These are phyloP conservation scores for Drosophila ustulata DNA, from an alignment of 2,888 invertebrate species.

Conservation along the genomic window DNA sequence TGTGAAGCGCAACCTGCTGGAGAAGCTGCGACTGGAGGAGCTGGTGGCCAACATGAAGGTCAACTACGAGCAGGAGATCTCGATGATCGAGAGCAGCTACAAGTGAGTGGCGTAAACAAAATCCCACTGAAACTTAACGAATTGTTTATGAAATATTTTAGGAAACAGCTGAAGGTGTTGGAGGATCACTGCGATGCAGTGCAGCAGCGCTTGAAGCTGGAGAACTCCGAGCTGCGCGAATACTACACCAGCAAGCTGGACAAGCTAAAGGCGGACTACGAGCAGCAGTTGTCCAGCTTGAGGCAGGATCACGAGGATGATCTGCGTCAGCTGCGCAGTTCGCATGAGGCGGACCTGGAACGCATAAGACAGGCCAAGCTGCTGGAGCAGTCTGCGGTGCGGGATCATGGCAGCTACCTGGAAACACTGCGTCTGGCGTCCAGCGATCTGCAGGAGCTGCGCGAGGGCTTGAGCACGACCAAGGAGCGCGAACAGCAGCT, in stretches of 20 bases:
- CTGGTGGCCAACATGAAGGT: conserved; percentile 83
- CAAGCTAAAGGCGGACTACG: conserved; percentile 68
- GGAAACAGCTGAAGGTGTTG: conserved; percentile 83
- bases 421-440: conserved; percentile 83
- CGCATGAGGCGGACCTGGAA: conserved; percentile 82
- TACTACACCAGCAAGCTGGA: conserved; percentile 80
- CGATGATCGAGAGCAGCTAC: conserved; percentile 83
- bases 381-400: conserved; percentile 82
- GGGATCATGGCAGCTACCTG: conserved; percentile 84
- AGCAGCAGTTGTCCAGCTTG: conserved; percentile 67
- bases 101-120: conserved; percentile 69
- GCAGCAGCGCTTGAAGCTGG: conserved; percentile 81
- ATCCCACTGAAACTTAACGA: no score
- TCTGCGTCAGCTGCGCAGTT: conserved; percentile 76
- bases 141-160: conserved; percentile 26
- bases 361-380: conserved; percentile 84
- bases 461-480: conserved; percentile 78
- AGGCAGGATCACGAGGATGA: conserved; percentile 81
- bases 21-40: conserved; percentile 84
- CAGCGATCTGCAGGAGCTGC: conserved; percentile 80
- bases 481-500: conserved; percentile 80
- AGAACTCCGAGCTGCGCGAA: conserved; percentile 73
- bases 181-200: conserved; percentile 80
- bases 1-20: conserved; percentile 82
- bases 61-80: conserved; percentile 84